A percentile compares a stretch with the other conserved stretches of the same genome.
Conservation (phyloP, 2,888 invertebrate genomes). For the Eulithis prunata region DNA sequence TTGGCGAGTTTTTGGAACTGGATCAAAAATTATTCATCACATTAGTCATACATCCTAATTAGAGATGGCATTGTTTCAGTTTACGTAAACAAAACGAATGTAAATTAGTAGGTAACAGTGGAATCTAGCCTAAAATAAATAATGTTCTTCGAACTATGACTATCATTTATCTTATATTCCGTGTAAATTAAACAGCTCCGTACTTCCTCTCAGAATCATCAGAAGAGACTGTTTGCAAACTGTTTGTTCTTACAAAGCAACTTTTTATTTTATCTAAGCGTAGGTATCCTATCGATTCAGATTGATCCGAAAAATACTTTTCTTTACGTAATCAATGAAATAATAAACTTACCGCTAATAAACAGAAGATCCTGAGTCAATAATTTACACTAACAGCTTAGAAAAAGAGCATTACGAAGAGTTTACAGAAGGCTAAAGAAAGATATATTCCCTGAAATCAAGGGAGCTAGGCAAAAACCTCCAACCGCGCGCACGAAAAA, state of each 20-base stretch:
- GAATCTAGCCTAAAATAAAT: no score
- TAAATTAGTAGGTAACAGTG: not conserved
- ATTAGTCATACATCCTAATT: constrained; percentile 8
- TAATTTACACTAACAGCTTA: not conserved
- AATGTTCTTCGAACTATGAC: no score
- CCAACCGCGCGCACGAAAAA: not conserved
- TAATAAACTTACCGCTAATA: not conserved
- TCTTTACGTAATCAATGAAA: constrained; percentile 16
- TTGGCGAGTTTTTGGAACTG: constrained; percentile 30
- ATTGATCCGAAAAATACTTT: no score
- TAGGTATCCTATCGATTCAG: no score
- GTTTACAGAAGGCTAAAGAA: not conserved
- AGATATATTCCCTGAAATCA: no score
- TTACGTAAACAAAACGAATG: constrained; percentile 6
- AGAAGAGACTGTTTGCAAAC: no score
- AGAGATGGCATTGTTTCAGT: not conserved
- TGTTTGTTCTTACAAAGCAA: no score
- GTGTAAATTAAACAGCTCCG: no score
- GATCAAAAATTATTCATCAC: constrained; percentile 13
- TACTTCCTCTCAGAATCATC: no score
- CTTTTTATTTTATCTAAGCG: no score
- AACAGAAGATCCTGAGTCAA: not conserved
- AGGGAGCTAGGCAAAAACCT: no score
- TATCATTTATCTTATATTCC: no score
- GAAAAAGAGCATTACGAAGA: constrained; percentile 1